Evolutionary conservation across 2,797 vertebrate species (phyloP).

Genomic region (Luscinia luscinia): DNA sequence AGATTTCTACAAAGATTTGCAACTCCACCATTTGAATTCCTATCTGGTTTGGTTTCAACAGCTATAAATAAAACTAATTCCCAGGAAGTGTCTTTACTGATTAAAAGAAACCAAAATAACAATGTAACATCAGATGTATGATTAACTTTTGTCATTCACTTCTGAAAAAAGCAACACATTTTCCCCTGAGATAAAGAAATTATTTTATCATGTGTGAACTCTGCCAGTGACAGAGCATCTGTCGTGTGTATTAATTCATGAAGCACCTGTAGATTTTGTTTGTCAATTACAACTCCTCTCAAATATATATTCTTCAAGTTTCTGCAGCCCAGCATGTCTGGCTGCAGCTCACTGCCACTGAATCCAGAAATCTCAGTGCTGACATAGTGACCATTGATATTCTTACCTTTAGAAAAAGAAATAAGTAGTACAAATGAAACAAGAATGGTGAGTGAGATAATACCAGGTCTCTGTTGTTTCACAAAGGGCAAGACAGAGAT

Average conservation of each 20-base stretch:
- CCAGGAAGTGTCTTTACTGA: not conserved
- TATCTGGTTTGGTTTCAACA: not conserved
- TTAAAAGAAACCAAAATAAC: not conserved
- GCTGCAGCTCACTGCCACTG: not conserved
- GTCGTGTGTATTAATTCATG: not conserved
- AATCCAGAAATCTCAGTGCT: not conserved
- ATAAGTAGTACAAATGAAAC: not conserved
- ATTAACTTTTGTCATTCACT: conserved; percentile 12
- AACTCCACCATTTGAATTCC: not conserved
- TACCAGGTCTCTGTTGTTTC: not conserved
- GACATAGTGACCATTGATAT: not conserved
- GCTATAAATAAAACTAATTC: not conserved
- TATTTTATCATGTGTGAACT: not conserved
- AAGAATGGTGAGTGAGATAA: not conserved
- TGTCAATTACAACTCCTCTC: not conserved
- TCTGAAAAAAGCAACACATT: not conserved
- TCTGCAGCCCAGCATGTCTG: not conserved
- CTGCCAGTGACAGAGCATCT: not conserved
- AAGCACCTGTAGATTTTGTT: not conserved
- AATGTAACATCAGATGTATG: not conserved
- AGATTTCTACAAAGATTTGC: not conserved
- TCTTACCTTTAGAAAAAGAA: not conserved
- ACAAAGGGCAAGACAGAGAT: not conserved
- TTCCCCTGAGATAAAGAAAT: not conserved
- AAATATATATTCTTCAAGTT: not conserved